Percentiles rank a stretch among this genome's conserved stretches.
These are phyloP conservation scores for Meloidogyne exigua DNA, from an alignment of 1,140 invertebrate genomes.

Conservation along the genomic window DNA sequence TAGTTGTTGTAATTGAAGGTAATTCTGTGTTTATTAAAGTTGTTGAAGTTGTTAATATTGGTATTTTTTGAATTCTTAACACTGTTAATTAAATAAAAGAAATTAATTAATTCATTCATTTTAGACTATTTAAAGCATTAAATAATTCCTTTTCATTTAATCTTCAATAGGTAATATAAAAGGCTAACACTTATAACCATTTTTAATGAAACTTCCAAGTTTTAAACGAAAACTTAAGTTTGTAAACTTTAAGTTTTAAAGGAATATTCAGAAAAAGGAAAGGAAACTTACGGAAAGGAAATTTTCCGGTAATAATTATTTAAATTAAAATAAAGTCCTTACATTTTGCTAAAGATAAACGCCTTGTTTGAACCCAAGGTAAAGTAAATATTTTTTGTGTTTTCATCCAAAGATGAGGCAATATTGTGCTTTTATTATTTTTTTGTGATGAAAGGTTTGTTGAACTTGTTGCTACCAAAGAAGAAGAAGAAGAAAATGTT, in stretches of 20 bases:
- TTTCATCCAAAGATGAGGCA: slow-evolving; percentile 6
- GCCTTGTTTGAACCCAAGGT: slow-evolving; percentile 12
- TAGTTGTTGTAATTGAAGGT: too few species aligned
- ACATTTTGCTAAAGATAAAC: neutral
- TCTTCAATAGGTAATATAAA: too few species aligned
- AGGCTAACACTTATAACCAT: too few species aligned
- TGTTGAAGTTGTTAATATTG: neutral
- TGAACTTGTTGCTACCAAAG: neutral
- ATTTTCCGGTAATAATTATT: too few species aligned
- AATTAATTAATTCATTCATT: neutral
- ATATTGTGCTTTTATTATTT: neutral
- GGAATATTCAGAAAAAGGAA: too few species aligned
- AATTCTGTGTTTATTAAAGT: neutral
- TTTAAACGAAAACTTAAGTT: too few species aligned
- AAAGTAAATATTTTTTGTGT: slow-evolving; percentile 6
- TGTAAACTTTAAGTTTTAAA: too few species aligned
- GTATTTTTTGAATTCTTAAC: neutral
- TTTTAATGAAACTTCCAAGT: too few species aligned
- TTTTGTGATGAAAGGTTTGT: neutral
- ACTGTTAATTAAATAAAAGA: neutral
- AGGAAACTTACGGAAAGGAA: too few species aligned
- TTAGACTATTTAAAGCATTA: too few species aligned
- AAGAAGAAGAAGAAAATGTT: neutral
- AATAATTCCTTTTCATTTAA: too few species aligned
- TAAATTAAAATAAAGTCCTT: too few species aligned